Conservation (phyloP, 2,113 vertebrate genomes). For the Neodontobutis hainanensis region DNA sequence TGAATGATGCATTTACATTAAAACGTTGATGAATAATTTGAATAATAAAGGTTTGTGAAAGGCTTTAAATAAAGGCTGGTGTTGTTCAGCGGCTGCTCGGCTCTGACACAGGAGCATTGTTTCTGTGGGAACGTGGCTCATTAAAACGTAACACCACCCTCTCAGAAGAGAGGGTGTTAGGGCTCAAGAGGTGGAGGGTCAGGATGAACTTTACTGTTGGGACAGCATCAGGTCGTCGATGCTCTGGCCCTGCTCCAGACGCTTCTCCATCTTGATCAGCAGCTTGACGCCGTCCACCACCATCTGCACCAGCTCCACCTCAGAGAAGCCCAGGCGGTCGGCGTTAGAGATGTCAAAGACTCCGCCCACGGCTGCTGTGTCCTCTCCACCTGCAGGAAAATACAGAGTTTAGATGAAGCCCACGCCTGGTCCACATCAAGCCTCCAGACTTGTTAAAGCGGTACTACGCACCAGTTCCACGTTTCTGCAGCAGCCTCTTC, state of each 20-base stretch:
- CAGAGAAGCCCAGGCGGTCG: slow-evolving; percentile 96
- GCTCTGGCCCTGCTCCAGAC: slow-evolving; percentile 88
- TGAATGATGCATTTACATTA: no score
- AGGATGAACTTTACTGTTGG: slow-evolving; percentile 84
- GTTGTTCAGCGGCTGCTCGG: no score
- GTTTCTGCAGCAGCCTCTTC: slow-evolving; percentile 93
- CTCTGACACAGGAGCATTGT: no score
- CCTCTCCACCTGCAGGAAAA: slow-evolving; percentile 86
- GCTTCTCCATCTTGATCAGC: slow-evolving; percentile 94
- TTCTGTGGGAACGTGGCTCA: no score
- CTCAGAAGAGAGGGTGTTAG: neutral
- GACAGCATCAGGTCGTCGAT: slow-evolving; percentile 90
- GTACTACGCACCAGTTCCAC: slow-evolving; percentile 87
- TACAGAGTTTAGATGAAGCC: neutral
- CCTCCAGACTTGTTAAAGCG: no score
- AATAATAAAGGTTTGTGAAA: no score
- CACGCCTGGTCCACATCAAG: no score
- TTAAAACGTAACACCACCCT: no score
- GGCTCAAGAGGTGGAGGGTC: fast-evolving
- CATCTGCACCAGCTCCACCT: slow-evolving; percentile 97
- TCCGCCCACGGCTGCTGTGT: slow-evolving; percentile 94
- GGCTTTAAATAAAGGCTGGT: no score
- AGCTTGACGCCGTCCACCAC: slow-evolving; percentile 95
- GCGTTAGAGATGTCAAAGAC: slow-evolving; percentile 96
- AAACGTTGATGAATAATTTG: no score